Conservation (phyloP, 2,113 vertebrate genomes). For the Edolisoma coerulescens region DNA sequence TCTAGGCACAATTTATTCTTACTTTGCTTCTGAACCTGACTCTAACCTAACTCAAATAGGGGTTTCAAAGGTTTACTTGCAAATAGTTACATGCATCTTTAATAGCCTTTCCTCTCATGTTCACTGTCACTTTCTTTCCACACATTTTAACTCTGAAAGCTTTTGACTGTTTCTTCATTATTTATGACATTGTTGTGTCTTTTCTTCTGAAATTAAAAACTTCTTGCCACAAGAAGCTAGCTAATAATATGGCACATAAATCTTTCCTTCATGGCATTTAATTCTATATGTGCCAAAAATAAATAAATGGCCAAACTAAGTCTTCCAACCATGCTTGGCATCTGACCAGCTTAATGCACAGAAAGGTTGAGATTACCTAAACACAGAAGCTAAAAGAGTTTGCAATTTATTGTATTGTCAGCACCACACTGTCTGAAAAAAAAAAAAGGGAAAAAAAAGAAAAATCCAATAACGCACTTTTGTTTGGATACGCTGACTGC, state of each 20-base stretch:
- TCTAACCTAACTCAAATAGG: neutral
- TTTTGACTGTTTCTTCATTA: conserved; percentile 66
- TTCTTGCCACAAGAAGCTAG: conserved; percentile 50
- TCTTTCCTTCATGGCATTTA: conserved; percentile 30
- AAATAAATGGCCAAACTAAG: conserved; percentile 38
- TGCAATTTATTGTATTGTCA: conserved; percentile 43
- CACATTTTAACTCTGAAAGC: conserved; percentile 65
- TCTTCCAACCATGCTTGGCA: conserved; percentile 16
- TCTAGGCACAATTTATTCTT: neutral
- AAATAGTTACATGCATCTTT: conserved; percentile 58
- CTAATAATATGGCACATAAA: conserved; percentile 54
- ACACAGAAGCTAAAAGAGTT: conserved; percentile 27
- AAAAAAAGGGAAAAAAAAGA: neutral
- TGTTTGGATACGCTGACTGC: neutral
- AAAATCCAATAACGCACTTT: neutral
- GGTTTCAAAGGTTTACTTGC: conserved; percentile 57
- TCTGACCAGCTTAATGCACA: conserved; percentile 51
- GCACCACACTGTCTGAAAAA: neutral
- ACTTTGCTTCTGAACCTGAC: neutral
- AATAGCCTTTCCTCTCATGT: conserved; percentile 46
- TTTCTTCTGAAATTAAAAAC: conserved; percentile 67
- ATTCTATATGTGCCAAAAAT: conserved; percentile 27
- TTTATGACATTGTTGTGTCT: conserved; percentile 67
- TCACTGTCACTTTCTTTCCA: conserved; percentile 52
- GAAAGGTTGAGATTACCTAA: conserved; percentile 30